Percentiles rank a stretch among this genome's conserved stretches.
These are phyloP conservation scores for Oceanodroma leucorhoa DNA, from an alignment of 2,797 vertebrate genomes.

Conservation along the genomic window DNA sequence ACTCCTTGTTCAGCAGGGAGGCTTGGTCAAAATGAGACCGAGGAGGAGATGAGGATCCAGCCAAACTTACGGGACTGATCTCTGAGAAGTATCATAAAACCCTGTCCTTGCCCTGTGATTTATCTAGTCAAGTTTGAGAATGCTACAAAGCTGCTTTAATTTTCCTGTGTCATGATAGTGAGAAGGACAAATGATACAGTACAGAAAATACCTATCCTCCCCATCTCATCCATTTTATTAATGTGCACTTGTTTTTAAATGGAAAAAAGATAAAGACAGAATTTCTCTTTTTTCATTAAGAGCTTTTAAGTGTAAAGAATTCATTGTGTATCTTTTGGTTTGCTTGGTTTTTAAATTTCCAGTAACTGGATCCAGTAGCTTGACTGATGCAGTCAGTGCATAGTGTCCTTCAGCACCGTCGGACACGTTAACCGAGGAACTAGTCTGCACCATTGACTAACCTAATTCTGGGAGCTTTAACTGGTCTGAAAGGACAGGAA, in stretches of 20 bases:
- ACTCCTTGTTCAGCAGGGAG: not conserved
- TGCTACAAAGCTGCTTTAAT: not conserved
- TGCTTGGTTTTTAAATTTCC: not conserved
- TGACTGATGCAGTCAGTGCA: not conserved
- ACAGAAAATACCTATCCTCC: not conserved
- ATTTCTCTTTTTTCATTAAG: not conserved
- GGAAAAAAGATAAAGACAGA: not conserved
- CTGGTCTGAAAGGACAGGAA: conserved; percentile 8
- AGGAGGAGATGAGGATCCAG: not conserved
- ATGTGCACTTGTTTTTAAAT: not conserved
- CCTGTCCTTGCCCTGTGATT: not conserved
- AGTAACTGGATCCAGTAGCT: not conserved
- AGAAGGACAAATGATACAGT: not conserved
- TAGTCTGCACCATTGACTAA: conserved; percentile 43
- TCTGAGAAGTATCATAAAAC: not conserved
- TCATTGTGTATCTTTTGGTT: not conserved
- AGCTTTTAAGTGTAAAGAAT: not conserved
- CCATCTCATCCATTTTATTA: not conserved
- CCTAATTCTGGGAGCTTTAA: conserved; percentile 17
- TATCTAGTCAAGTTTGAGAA: not conserved
- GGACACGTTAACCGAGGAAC: not conserved
- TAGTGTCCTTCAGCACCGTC: not conserved
- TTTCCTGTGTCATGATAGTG: not conserved
- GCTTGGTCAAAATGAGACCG: not conserved
- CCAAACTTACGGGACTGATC: not conserved